A percentile compares a stretch with the other conserved stretches of the same genome.
Conservation (phyloP, 2,113 vertebrate genomes). For the Melanerpes formicivorus region DNA sequence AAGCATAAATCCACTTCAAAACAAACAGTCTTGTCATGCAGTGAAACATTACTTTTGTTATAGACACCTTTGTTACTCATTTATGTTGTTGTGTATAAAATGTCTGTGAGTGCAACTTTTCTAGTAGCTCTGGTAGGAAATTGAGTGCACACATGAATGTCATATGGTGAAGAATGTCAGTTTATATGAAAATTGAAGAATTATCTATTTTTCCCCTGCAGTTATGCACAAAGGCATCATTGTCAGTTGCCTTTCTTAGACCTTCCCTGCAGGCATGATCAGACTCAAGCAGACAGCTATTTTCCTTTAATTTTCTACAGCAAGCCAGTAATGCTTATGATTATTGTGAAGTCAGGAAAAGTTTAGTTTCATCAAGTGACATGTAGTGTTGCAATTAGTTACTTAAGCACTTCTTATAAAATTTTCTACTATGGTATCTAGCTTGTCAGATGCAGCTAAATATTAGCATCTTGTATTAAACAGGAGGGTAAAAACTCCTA, state of each 20-base stretch:
- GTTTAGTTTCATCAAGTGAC: slow-evolving; percentile 82
- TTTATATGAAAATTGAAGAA: slow-evolving; percentile 70
- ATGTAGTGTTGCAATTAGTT: slow-evolving; percentile 81
- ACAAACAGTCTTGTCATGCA: slow-evolving; percentile 56
- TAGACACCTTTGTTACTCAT: slow-evolving; percentile 11
- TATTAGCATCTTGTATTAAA: slow-evolving; percentile 77
- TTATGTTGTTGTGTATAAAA: slow-evolving; percentile 29
- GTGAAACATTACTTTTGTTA: slow-evolving; percentile 54
- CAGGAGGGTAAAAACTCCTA: slow-evolving; percentile 67
- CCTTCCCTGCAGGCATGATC: slow-evolving; percentile 79
- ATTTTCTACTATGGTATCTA: slow-evolving; percentile 56
- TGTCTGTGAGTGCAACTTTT: slow-evolving; percentile 49
- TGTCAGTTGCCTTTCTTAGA: slow-evolving; percentile 73
- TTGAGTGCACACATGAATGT: background rate
- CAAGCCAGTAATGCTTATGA: slow-evolving; percentile 82
- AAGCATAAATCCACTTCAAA: slow-evolving; percentile 64
- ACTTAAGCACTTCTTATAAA: slow-evolving; percentile 76
- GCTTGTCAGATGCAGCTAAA: slow-evolving; percentile 78
- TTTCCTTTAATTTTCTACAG: slow-evolving; percentile 82
- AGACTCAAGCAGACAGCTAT: slow-evolving; percentile 78
- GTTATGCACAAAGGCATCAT: slow-evolving; percentile 77
- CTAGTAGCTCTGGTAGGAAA: slow-evolving; percentile 6
- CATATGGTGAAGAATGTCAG: slow-evolving; percentile 38
- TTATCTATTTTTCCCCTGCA: slow-evolving; percentile 24
- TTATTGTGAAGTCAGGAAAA: slow-evolving; percentile 84